Conservation (phyloP, 2,797 vertebrate species). For the Enteromius treurensis region DNA sequence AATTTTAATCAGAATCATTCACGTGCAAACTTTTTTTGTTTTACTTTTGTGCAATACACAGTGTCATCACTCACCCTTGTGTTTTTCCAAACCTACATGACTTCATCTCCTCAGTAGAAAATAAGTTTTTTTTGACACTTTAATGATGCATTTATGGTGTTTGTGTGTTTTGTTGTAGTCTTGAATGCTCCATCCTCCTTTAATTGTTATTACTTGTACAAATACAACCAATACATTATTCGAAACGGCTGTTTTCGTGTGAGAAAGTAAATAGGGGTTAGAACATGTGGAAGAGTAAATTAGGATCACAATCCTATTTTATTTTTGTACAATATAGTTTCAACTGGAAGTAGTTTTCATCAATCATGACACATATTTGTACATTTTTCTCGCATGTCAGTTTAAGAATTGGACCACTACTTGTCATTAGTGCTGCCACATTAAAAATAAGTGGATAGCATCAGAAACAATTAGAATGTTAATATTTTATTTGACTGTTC, state of each 20-base stretch:
- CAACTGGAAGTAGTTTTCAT: neutral
- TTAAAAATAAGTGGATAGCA: neutral
- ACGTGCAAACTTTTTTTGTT: neutral
- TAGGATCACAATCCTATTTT: neutral
- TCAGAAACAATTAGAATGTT: constrained; percentile 10
- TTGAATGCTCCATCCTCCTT: neutral
- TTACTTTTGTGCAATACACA: neutral
- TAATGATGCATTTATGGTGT: neutral
- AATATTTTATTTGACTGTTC: constrained; percentile 48
- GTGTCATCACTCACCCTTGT: neutral
- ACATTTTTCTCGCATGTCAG: neutral
- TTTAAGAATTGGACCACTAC: neutral
- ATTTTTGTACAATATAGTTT: neutral
- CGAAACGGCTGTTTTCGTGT: neutral
- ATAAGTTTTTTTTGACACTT: neutral
- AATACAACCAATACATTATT: neutral
- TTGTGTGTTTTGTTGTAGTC: neutral
- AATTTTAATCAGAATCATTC: neutral
- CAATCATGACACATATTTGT: neutral
- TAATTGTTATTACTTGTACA: neutral
- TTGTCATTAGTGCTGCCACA: neutral
- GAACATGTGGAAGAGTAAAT: neutral
- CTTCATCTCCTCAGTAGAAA: neutral
- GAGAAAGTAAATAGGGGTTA: neutral
- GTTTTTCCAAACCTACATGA: neutral